These are phyloP conservation scores for Pogonocichla stellata DNA, from an alignment of 2,113 vertebrate species.

Conservation along the genomic window DNA sequence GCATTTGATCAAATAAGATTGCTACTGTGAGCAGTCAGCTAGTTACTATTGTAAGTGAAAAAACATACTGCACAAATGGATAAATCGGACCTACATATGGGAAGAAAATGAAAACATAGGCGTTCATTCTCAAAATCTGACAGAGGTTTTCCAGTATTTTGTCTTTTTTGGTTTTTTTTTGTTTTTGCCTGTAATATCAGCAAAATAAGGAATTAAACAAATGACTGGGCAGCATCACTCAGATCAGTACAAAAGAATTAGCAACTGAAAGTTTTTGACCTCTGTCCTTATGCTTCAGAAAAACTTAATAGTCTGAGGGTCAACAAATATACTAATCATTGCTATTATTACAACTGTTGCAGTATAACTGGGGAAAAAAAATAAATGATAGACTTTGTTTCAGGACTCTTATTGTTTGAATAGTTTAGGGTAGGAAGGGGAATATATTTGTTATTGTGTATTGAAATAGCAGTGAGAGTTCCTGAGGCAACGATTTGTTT, in stretches of 20 bases:
- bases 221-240: neutral
- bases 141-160: constrained; percentile 9
- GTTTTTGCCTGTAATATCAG: neutral
- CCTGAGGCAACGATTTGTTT: neutral
- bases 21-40: neutral
- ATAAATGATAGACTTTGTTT: neutral
- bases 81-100: neutral
- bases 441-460: neutral
- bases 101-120: neutral
- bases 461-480: neutral
- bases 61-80: neutral
- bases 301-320: neutral
- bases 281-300: neutral
- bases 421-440: neutral
- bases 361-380: neutral
- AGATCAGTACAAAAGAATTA: neutral
- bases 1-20: neutral
- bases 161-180: neutral
- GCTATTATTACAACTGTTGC: neutral
- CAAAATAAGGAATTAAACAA: neutral
- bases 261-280: neutral
- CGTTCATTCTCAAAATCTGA: neutral
- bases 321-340: neutral
- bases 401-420: neutral
- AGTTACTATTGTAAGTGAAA: constrained; percentile 19